Evolutionary conservation across 2,888 invertebrate species (phyloP), one percentile per base, ranked within the genome.

Genomic region (Globia sparganii): DNA sequence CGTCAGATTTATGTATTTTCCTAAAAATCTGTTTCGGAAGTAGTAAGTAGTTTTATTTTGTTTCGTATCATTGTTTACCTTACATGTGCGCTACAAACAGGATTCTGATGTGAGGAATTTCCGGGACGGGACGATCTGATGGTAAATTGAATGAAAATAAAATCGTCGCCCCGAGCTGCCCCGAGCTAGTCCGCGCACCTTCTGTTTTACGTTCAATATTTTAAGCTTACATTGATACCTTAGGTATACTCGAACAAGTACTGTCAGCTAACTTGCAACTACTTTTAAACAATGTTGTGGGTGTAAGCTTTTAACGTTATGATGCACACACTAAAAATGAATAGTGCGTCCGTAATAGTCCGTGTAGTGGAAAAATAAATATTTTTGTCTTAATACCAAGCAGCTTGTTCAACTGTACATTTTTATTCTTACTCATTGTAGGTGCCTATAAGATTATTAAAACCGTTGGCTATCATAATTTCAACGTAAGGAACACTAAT

Each of bases 101-200:
- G 58, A 64, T 56, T 31, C 46, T n/a, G 43, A 62, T 64, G 75
- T 58, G 46, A 62, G 43, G 13, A 79, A 83, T 79, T 83, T 79
- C 72, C 75, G 75, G 62, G 11, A 75, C 25, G 65, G 31, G 28
- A 69, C 82, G 72, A 66, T 58, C 61, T 56, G 40, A 58, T 43
- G 62, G 62, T 66, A 83, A 75, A 83, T 79, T 3, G 75, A 79
- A 83, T 69, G 74, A 74, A 82, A 81, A 82, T 78, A 81, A 80
- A 67, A 81, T 76, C 40, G 28, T 81, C 49, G 61, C 65, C 46
- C 58, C 25, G 59, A 61, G 37, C 18, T 46, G 69, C 64, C 43
- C 58, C 31, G 59, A 61, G 34, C 59, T 53, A 34, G 61, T 70
- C 46, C 56, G 43, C 21, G 18, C 25, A 43, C 49, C 15, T 40